These are phyloP conservation scores for Ommatoiulus sabulosus DNA, from an alignment of 2,888 invertebrate genomes.

Conservation along the genomic window DNA sequence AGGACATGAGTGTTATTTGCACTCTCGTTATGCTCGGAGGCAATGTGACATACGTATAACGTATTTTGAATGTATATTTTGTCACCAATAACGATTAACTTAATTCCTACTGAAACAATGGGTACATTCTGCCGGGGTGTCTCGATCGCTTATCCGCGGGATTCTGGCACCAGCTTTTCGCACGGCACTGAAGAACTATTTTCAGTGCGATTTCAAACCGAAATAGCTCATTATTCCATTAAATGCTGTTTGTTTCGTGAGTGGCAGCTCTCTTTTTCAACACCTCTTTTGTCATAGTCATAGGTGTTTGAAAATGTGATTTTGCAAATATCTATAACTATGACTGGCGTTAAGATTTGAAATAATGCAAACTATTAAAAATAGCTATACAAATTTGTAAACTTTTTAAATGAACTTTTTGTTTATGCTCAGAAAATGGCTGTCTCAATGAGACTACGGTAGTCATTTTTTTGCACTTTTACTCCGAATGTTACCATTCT, in stretches of 20 bases:
- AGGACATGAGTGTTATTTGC: not conserved
- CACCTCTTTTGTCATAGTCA: not conserved
- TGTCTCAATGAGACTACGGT: not conserved
- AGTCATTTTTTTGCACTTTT: not conserved
- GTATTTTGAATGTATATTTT: not conserved
- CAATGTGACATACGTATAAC: not conserved
- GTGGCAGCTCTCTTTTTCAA: not conserved
- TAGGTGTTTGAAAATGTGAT: not conserved
- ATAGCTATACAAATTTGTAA: not conserved
- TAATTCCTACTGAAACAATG: not conserved
- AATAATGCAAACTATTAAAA: not conserved
- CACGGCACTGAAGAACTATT: constrained; percentile 18
- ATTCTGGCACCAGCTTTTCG: not conserved
- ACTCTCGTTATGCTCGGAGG: not conserved
- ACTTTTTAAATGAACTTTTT: not conserved
- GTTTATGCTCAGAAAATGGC: not conserved
- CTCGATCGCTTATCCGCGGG: not conserved
- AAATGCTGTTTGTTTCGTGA: constrained; percentile 24
- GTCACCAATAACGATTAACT: not conserved
- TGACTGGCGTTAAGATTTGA: not conserved
- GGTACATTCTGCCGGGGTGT: not conserved
- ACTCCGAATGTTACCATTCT: not conserved
- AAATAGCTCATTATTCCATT: constrained; percentile 26
- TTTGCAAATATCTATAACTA: not conserved
- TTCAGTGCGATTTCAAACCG: not conserved